A percentile compares a stretch with the other conserved stretches of the same genome.
These are phyloP conservation scores for Poecile atricapillus DNA, from an alignment of 2,113 vertebrate genomes.

Conservation along the genomic window DNA sequence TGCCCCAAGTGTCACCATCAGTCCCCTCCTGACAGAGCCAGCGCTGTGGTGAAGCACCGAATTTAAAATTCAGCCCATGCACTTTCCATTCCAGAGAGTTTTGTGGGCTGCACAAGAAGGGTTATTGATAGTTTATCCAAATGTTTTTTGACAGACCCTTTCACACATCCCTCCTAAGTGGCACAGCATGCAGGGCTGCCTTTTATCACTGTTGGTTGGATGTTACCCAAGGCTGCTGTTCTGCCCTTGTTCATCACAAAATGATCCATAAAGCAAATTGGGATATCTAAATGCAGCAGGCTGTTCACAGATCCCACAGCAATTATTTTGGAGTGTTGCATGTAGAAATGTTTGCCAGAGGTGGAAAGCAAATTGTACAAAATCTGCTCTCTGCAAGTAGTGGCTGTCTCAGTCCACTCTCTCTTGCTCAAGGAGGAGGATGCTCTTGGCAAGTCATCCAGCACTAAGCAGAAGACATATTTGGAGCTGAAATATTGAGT, in stretches of 20 bases:
- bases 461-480: background rate
- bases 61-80: slow-evolving; percentile 6
- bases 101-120: slow-evolving; percentile 4
- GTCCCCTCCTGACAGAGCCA: no score
- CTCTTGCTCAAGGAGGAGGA: background rate
- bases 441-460: background rate
- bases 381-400: background rate
- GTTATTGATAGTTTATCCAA: slow-evolving; percentile 52
- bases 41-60: no score
- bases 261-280: slow-evolving; percentile 47
- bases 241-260: slow-evolving; percentile 52
- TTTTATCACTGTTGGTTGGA: slow-evolving; percentile 47
- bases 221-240: slow-evolving; percentile 35
- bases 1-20: background rate
- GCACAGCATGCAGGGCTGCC: background rate
- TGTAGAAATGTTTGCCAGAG: slow-evolving; percentile 9
- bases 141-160: slow-evolving; percentile 52
- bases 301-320: slow-evolving; percentile 39
- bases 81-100: background rate
- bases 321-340: slow-evolving; percentile 28
- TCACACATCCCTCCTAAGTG: slow-evolving; percentile 43
- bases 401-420: background rate
- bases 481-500: background rate
- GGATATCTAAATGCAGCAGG: slow-evolving; percentile 40
- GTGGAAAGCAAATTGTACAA: slow-evolving; percentile 13